Evolutionary conservation across 2,888 invertebrate genomes (phyloP).

Genomic region (Lobophora halterata): DNA sequence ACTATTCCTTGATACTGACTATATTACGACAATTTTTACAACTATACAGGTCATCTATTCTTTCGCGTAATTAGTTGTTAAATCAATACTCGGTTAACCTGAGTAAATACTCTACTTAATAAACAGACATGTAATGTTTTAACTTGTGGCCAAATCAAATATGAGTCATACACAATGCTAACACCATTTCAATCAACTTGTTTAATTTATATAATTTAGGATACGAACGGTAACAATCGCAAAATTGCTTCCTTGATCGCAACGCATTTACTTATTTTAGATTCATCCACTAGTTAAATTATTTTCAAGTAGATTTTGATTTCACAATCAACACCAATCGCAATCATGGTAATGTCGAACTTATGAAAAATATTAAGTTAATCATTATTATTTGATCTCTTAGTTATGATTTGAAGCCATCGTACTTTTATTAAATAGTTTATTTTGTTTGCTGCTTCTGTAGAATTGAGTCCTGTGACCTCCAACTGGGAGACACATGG

Average conservation of each 20-base stretch:
- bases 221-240: conserved; percentile 35
- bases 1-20: conserved; percentile 60
- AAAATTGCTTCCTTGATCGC: conserved; percentile 46
- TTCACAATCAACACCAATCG: no score
- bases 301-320: conserved; percentile 2
- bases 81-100: conserved; percentile 39
- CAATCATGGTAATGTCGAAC: conserved; percentile 10
- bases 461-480: conserved; percentile 95
- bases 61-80: conserved; percentile 43
- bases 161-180: conserved; percentile 47
- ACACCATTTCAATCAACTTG: conserved; percentile 7
- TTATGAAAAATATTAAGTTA: conserved; percentile 23
- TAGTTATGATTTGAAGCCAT: conserved; percentile 39
- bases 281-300: conserved; percentile 25
- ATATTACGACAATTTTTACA: conserved; percentile 50
- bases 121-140: conserved; percentile 37
- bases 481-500: conserved; percentile 85
- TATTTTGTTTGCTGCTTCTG: conserved; percentile 78
- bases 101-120: conserved; percentile 37
- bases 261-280: conserved; percentile 27
- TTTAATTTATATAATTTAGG: conserved; percentile 29
- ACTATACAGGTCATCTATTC: conserved; percentile 46
- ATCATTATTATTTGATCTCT: conserved; percentile 35
- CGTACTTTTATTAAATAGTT: conserved; percentile 59
- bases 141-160: conserved; percentile 35